Evolutionary conservation across 2,888 invertebrate genomes (phyloP), one percentile per base, ranked within the genome.

Genomic region (Ormyrus rosae): DNA sequence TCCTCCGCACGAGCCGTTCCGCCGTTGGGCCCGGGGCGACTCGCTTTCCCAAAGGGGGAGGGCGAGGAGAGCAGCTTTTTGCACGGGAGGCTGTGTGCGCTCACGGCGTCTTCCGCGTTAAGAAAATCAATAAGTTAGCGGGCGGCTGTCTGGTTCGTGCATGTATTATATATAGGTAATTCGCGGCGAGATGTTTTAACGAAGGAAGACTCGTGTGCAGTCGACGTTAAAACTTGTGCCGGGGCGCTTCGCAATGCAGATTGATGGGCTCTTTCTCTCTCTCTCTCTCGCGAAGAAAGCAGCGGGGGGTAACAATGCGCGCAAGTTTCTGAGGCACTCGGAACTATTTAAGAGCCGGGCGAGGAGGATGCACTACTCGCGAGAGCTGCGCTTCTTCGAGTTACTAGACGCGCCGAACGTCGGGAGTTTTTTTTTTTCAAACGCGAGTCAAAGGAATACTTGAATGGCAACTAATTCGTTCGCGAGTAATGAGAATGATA

Each of bases 71-170:
- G 45, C 4, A n/a, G 67, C 68, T 58, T 72, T 71, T 51, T 67
- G 56, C 58, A 55, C 48, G 56, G 68, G 53, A 13, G 53, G 10
- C 53, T 9, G 46, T 9, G 46, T 34, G 2, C 53, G n/a, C 48
- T 50, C 53, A 19, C 53, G 67, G n/a, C 11, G 64, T 19, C 48
- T 60, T 50, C 64, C 4, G 19, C 71, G 72, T 56, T 63, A 69
- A 75, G 67, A 61, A 76, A 80, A 80, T 80, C 76, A 68, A 80
- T 74, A 81, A 74, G 72, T 64, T 45, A 19, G 60, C 58, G 61
- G 64, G 51, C 45, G 11, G 60, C 53, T 19, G n/a, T 13, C 34
- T 34, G 34, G 55, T 8, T 13, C 63, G 58, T 60, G 63, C 56
- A 46, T 53, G 64, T 13, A 19, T 55, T 68, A 68, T 34, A 34